Percentiles rank a stretch among this genome's conserved stretches.
Conservation (phyloP, 1,140 invertebrate species). For the Gerris buenoi region DNA sequence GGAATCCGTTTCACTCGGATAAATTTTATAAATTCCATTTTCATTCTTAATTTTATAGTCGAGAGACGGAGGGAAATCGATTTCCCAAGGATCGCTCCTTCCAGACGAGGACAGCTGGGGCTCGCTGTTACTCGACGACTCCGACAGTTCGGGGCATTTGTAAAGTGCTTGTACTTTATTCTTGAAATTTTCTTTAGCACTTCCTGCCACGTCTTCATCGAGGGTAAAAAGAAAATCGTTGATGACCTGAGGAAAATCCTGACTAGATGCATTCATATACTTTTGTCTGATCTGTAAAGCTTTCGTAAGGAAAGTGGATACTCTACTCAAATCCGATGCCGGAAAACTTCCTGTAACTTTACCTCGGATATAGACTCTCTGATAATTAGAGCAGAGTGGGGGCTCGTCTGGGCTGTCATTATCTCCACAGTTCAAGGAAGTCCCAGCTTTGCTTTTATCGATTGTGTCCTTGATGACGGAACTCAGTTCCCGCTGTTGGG, state of each 20-base stretch:
- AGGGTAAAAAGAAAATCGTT: not conserved
- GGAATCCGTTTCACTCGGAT: conserved; percentile 36
- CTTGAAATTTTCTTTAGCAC: not conserved
- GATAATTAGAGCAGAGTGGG: conserved; percentile 42
- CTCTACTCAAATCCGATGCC: conserved; percentile 73
- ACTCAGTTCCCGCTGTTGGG: conserved; percentile 75
- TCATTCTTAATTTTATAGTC: conserved; percentile 53
- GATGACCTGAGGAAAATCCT: conserved; percentile 62
- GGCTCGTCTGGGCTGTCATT: conserved; percentile 50
- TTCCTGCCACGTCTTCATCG: not conserved
- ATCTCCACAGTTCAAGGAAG: conserved; percentile 29
- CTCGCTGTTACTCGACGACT: conserved; percentile 57
- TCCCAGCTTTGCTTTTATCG: conserved; percentile 29
- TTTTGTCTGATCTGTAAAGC: conserved; percentile 71
- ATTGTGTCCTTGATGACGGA: conserved; percentile 35
- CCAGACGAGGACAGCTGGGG: conserved; percentile 39
- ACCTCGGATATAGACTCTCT: conserved; percentile 74
- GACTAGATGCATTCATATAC: conserved; percentile 79
- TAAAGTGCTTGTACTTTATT: not conserved
- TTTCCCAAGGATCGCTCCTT: conserved; percentile 67
- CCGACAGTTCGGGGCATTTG: conserved; percentile 32
- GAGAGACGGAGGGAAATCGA: conserved; percentile 47
- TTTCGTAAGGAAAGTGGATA: conserved; percentile 70
- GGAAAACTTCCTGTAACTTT: conserved; percentile 73
- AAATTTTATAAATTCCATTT: conserved; percentile 74